Conservation (phyloP, 2,797 vertebrate genomes). For the Microctenopoma stevenorrisi region DNA sequence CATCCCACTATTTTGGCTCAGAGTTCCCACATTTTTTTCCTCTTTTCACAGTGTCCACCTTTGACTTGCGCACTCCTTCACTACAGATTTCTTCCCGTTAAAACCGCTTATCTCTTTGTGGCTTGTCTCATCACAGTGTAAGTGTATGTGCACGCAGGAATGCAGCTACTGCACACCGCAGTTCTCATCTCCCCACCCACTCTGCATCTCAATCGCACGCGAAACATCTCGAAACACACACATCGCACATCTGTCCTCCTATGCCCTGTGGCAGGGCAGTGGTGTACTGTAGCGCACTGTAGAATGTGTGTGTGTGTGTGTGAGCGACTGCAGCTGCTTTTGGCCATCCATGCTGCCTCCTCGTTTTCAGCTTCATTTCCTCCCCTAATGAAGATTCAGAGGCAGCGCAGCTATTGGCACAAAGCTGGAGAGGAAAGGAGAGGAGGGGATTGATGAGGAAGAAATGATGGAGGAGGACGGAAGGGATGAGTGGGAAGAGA, state of each 20-base stretch:
- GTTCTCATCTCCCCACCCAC: slow-evolving; percentile 25
- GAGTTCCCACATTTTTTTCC: slow-evolving; percentile 23
- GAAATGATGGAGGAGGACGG: slow-evolving; percentile 34
- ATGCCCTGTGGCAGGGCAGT: slow-evolving; percentile 58
- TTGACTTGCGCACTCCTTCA: slow-evolving; percentile 35
- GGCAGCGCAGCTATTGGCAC: slow-evolving; percentile 72
- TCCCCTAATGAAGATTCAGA: slow-evolving; percentile 87
- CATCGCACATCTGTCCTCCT: slow-evolving; percentile 57
- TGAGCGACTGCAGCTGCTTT: slow-evolving; percentile 84
- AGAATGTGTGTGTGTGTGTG: slow-evolving; percentile 48
- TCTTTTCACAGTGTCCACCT: slow-evolving; percentile 38
- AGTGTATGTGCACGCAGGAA: slow-evolving; percentile 6
- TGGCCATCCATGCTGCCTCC: slow-evolving; percentile 81
- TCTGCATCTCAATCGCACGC: slow-evolving; percentile 21
- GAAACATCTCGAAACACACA: slow-evolving; percentile 37
- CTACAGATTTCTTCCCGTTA: slow-evolving; percentile 37
- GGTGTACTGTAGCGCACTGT: slow-evolving; percentile 53
- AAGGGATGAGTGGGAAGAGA: slow-evolving; percentile 15
- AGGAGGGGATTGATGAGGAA: slow-evolving; percentile 23
- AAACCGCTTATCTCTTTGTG: slow-evolving; percentile 36
- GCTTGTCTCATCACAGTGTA: slow-evolving; percentile 15
- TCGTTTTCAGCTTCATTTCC: slow-evolving; percentile 88
- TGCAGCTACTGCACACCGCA: slow-evolving; percentile 33
- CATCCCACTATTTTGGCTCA: slow-evolving; percentile 40
- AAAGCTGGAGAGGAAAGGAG: slow-evolving; percentile 48